phyloP scores from a whole-genome alignment of 2,113 vertebrate species.

The Gymnobelideus leadbeateri region DNA sequence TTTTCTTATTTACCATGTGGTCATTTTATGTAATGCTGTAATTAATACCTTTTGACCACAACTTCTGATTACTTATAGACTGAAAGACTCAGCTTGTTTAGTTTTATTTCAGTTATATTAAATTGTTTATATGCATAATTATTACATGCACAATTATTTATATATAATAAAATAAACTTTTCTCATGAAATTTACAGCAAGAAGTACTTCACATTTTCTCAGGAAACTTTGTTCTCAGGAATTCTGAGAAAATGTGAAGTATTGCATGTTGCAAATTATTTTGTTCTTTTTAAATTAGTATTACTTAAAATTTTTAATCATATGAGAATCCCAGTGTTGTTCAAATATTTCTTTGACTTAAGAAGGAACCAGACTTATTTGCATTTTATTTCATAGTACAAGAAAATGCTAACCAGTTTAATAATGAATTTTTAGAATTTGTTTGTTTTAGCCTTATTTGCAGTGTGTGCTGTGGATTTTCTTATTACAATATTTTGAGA shows the following conservation, averaged over 20 bases:
- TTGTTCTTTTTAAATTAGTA: conserved; percentile 24
- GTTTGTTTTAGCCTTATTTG: conserved; percentile 90
- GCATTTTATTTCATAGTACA: neutral
- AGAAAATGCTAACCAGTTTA: neutral
- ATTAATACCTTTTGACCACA: conserved; percentile 19
- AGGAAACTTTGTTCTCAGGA: no score
- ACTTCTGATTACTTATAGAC: neutral
- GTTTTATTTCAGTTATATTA: conserved; percentile 2
- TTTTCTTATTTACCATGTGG: conserved; percentile 18
- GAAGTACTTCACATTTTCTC: neutral
- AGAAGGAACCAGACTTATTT: neutral
- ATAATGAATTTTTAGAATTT: neutral
- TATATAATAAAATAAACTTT: neutral
- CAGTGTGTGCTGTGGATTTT: conserved; percentile 93
- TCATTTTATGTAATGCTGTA: neutral
- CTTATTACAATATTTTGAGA: conserved; percentile 91
- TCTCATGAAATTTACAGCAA: conserved; percentile 39
- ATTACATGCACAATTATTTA: neutral
- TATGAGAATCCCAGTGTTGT: neutral
- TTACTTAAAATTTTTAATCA: conserved; percentile 21
- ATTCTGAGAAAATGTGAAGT: neutral
- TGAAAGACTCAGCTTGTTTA: conserved; percentile 1
- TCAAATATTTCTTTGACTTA: neutral
- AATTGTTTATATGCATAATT: neutral
- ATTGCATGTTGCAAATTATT: neutral